Conservation (phyloP, 2,113 vertebrate genomes). For the Varanus komodoensis region DNA sequence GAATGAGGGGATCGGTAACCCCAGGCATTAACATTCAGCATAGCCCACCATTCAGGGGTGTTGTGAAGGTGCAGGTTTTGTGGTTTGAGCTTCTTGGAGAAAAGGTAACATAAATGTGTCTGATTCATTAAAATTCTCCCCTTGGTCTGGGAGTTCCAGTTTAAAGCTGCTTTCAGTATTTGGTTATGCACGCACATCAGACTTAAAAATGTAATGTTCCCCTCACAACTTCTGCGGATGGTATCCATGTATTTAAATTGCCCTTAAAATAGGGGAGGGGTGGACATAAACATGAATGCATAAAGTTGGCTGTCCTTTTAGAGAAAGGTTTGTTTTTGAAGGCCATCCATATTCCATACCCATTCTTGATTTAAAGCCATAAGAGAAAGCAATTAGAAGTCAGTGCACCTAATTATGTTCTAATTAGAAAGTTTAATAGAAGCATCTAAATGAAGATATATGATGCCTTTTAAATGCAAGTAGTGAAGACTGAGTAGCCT, state of each 20-base stretch:
- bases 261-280: not conserved
- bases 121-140: not conserved
- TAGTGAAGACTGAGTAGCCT: slow-evolving; percentile 16
- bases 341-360: slow-evolving; percentile 11
- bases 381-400: slow-evolving; percentile 48
- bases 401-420: slow-evolving; percentile 36
- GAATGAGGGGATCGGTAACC: too few relatives aligned
- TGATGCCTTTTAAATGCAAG: slow-evolving; percentile 37
- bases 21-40: too few relatives aligned
- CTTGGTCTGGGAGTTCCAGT: not conserved
- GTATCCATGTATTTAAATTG: not conserved
- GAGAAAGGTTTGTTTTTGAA: slow-evolving; percentile 4
- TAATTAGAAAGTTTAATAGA: slow-evolving; percentile 49
- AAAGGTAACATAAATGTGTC: not conserved
- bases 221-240: not conserved
- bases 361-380: slow-evolving; percentile 43
- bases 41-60: too few relatives aligned
- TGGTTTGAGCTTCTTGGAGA: too few relatives aligned
- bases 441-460: slow-evolving; percentile 45
- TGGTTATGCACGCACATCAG: not conserved
- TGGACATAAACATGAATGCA: not conserved
- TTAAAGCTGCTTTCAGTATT: not conserved
- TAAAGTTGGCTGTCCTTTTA: not conserved
- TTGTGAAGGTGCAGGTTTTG: too few relatives aligned
- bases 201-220: not conserved